phyloP scores from a whole-genome alignment of 1,140 invertebrate species.

The Cydia fagiglandana region DNA sequence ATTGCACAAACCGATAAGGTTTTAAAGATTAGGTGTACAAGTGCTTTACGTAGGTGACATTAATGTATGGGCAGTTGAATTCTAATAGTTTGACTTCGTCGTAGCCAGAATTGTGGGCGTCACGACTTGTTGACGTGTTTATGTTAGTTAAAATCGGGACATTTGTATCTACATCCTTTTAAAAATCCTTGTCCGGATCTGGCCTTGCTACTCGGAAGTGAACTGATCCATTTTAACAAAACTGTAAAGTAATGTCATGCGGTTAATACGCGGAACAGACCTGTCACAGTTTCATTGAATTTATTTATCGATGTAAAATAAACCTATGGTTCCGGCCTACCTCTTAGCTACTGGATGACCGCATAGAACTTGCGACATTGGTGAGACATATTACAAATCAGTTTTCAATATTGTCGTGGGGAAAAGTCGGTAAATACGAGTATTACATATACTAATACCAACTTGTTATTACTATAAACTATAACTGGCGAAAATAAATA shows the following conservation, averaged over 20 bases:
- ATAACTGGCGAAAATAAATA: no score
- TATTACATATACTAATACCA: no score
- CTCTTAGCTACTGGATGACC: neutral
- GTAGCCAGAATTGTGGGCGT: neutral
- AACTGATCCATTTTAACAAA: conserved; percentile 28
- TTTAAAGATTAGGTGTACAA: neutral
- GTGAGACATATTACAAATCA: neutral
- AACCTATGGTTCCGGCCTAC: conserved; percentile 23
- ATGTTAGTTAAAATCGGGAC: conserved; percentile 24
- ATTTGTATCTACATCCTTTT: conserved; percentile 26
- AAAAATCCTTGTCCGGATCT: conserved; percentile 31
- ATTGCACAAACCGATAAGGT: neutral
- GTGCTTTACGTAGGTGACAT: neutral
- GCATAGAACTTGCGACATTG: neutral
- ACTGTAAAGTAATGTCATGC: conserved; percentile 31
- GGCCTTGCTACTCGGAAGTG: conserved; percentile 25
- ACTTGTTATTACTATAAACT: no score
- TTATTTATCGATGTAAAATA: conserved; percentile 24
- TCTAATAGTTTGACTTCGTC: conserved; percentile 9
- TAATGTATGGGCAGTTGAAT: neutral
- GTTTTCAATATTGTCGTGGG: neutral
- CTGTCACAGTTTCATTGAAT: conserved; percentile 30
- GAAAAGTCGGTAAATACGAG: no score
- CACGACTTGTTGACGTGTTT: conserved; percentile 16
- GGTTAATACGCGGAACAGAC: conserved; percentile 26